Conservation (phyloP, 2,888 invertebrate species). For the Geophilus truncorum region DNA sequence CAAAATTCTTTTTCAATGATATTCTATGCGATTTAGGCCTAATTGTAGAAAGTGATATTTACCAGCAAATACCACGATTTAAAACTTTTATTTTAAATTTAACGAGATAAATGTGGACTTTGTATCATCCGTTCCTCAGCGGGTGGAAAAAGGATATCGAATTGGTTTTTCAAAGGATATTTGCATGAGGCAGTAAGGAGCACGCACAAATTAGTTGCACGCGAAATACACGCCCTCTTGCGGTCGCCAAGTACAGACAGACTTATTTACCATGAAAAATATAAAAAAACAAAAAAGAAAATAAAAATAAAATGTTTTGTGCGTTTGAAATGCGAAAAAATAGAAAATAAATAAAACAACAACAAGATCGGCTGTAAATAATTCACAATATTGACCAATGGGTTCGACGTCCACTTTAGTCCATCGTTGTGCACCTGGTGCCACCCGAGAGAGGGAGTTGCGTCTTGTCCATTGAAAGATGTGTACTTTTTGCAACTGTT, state of each 20-base stretch:
- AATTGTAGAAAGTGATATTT: too few relatives aligned
- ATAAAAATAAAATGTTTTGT: neutral
- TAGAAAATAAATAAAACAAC: neutral
- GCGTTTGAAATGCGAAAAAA: neutral
- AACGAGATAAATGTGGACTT: conserved; percentile 9
- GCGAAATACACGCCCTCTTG: conserved; percentile 22
- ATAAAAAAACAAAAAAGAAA: too few relatives aligned
- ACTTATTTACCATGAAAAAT: neutral
- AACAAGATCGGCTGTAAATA: neutral
- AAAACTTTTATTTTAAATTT: neutral
- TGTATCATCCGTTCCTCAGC: neutral
- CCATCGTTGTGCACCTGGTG: neutral
- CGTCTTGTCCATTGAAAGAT: conserved; percentile 5
- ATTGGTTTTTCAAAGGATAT: conserved; percentile 27
- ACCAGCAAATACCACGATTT: too few relatives aligned
- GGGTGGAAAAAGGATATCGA: conserved; percentile 1
- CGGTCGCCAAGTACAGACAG: neutral
- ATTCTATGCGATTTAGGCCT: too few relatives aligned
- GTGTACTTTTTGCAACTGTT: conserved; percentile 27
- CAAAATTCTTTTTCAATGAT: too few relatives aligned
- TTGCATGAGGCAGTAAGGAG: conserved; percentile 18
- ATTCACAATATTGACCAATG: neutral
- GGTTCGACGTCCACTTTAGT: neutral
- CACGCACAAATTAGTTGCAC: conserved; percentile 27
- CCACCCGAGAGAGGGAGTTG: neutral